Evolutionary conservation across 2,113 vertebrate genomes (phyloP).

Genomic region (Engraulis encrasicolus): DNA sequence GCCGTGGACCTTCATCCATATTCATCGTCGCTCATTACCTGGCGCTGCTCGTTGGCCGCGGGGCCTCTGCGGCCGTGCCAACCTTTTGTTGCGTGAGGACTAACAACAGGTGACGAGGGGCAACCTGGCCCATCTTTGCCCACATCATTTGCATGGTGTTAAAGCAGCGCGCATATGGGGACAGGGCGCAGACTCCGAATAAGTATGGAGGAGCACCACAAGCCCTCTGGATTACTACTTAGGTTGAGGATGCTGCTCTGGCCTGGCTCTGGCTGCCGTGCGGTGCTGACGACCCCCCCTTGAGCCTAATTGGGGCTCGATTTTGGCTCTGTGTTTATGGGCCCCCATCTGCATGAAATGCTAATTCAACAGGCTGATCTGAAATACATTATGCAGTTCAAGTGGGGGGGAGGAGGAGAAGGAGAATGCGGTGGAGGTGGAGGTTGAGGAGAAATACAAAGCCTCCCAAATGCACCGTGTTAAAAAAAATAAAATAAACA

Average conservation of each 20-base stretch:
- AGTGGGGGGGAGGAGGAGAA: constrained; percentile 48
- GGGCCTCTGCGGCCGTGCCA: constrained; percentile 54
- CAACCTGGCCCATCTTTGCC: constrained; percentile 59
- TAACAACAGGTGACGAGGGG: constrained; percentile 74
- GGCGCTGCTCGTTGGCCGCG: constrained; percentile 63
- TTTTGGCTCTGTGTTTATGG: constrained; percentile 62
- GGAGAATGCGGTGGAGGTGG: no score
- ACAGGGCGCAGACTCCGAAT: constrained; percentile 66
- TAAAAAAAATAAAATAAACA: constrained; percentile 45
- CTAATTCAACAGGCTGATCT: constrained; percentile 66
- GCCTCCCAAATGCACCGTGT: constrained; percentile 40
- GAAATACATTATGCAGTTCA: constrained; percentile 66
- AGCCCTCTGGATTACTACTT: constrained; percentile 64
- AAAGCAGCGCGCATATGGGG: constrained; percentile 73
- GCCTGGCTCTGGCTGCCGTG: no score
- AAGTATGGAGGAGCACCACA: constrained; percentile 60
- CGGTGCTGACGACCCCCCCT: no score
- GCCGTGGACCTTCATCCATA: constrained; percentile 66
- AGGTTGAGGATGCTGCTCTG: constrained; percentile 55
- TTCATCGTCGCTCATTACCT: constrained; percentile 72
- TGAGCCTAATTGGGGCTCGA: constrained; percentile 69
- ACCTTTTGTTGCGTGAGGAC: constrained; percentile 68
- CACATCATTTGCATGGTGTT: constrained; percentile 71
- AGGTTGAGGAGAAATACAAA: constrained; percentile 56
- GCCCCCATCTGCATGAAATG: constrained; percentile 68